Percentiles rank a stretch among this genome's conserved stretches.
Conservation (phyloP, 1,140 invertebrate species). For the Antheraea mylitta region DNA sequence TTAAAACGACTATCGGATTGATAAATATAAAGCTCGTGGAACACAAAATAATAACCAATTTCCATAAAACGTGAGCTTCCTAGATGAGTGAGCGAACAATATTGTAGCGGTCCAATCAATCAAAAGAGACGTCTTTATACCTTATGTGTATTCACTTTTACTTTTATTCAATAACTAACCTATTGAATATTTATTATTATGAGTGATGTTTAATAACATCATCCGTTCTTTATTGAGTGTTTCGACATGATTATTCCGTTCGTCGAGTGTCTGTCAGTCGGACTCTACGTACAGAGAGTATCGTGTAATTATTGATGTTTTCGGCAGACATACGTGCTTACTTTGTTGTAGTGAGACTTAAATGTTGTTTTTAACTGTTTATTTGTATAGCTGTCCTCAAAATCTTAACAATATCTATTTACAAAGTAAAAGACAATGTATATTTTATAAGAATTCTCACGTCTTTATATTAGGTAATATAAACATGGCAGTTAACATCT, state of each 20-base stretch:
- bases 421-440: too few species aligned
- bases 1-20: slow-evolving; percentile 41
- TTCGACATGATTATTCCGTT: slow-evolving; percentile 44
- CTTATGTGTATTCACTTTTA: slow-evolving; percentile 63
- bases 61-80: slow-evolving; percentile 52
- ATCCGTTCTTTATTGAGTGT: slow-evolving; percentile 50
- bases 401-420: too few species aligned
- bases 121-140: slow-evolving; percentile 26
- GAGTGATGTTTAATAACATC: slow-evolving; percentile 43
- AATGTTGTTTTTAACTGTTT: background rate
- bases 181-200: slow-evolving; percentile 58
- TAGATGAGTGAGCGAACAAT: slow-evolving; percentile 33
- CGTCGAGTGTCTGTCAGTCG: slow-evolving; percentile 34
- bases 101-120: slow-evolving; percentile 36
- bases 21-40: background rate
- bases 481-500: background rate
- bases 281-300: slow-evolving; percentile 32
- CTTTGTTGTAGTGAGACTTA: background rate
- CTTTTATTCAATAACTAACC: slow-evolving; percentile 65
- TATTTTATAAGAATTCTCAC: too few species aligned
- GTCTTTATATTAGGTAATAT: background rate
- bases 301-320: slow-evolving; percentile 47
- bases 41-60: slow-evolving; percentile 50
- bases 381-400: background rate
- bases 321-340: background rate